Percentiles rank a stretch among this genome's conserved stretches.
Evolutionary conservation across 1,140 invertebrate genomes (phyloP).

Genomic region (Zaprionus kolodkinae): DNA sequence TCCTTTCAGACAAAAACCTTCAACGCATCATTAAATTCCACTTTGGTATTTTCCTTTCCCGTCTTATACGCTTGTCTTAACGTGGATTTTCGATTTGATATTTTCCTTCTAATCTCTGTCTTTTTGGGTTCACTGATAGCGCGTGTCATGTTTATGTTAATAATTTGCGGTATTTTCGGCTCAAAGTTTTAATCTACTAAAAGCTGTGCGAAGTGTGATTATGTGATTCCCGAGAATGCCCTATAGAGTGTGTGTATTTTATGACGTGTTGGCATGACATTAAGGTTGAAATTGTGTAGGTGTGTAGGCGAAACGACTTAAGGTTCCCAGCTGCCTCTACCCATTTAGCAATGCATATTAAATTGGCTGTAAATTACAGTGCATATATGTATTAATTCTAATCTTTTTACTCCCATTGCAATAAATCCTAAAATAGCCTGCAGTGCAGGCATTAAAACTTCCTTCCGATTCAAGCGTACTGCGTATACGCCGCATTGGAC

Average conservation of each 20-base stretch:
- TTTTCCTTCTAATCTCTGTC: background rate
- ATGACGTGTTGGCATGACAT: constrained; percentile 51
- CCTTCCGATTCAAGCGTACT: constrained; percentile 1
- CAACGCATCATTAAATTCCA: constrained; percentile 10
- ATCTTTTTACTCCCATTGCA: background rate
- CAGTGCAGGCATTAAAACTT: background rate
- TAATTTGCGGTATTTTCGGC: constrained; percentile 46
- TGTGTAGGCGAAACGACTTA: constrained; percentile 37
- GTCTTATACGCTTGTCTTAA: background rate
- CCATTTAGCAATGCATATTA: background rate
- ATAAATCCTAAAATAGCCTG: constrained; percentile 2
- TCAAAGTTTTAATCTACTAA: constrained; percentile 76
- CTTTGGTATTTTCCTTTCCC: constrained; percentile 7
- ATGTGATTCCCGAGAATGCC: constrained; percentile 45
- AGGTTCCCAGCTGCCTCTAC: background rate
- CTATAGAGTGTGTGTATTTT: constrained; percentile 45
- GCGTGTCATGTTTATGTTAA: constrained; percentile 27
- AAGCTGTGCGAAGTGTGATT: constrained; percentile 62
- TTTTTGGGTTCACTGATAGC: background rate
- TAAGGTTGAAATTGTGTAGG: constrained; percentile 42
- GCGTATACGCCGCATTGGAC: constrained; percentile 32
- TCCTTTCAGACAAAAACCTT: background rate
- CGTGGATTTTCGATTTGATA: constrained; percentile 7
- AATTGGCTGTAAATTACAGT: background rate
- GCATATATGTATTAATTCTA: background rate